Conservation (phyloP, 2,797 vertebrate genomes). For the Babyrousa celebensis region DNA sequence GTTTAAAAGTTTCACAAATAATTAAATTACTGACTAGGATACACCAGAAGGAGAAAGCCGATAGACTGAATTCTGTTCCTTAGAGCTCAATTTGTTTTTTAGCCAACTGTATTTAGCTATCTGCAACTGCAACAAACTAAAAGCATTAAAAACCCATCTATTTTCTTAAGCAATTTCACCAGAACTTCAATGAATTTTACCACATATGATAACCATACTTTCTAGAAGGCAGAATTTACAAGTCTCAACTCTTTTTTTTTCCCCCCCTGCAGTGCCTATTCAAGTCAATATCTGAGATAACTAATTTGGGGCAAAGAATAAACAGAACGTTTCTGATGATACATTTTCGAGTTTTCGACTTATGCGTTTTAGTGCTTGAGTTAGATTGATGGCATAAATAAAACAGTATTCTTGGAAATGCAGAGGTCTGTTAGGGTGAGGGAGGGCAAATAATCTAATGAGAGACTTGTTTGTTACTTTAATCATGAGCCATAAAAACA, state of each 20-base stretch:
- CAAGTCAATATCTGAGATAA: slow-evolving; percentile 19
- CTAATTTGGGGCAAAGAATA: slow-evolving; percentile 67
- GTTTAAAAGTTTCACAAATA: slow-evolving; percentile 82
- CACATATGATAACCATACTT: slow-evolving; percentile 2
- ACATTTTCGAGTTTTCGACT: slow-evolving; percentile 76
- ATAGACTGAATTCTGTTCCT: slow-evolving; percentile 65
- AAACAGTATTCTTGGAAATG: slow-evolving; percentile 86
- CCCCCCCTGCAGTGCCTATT: not conserved
- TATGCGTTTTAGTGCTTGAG: slow-evolving; percentile 58
- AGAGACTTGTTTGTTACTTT: slow-evolving; percentile 87
- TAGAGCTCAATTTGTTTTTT: slow-evolving; percentile 63
- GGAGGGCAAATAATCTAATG: slow-evolving; percentile 85
- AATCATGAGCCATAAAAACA: slow-evolving; percentile 86
- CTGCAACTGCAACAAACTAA: slow-evolving; percentile 67
- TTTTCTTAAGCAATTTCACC: slow-evolving; percentile 56
- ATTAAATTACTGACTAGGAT: slow-evolving; percentile 74
- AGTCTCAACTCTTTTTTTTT: slow-evolving; percentile 14
- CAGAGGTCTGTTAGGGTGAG: slow-evolving; percentile 64
- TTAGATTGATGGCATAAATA: slow-evolving; percentile 87
- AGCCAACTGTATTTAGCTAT: slow-evolving; percentile 58
- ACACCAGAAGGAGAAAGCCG: slow-evolving; percentile 65
- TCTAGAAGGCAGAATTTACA: slow-evolving; percentile 63
- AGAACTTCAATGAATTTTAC: slow-evolving; percentile 44
- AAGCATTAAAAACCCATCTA: slow-evolving; percentile 70
- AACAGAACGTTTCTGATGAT: slow-evolving; percentile 80